Conservation (phyloP, 2,113 vertebrate genomes). For the Speoplatyrhinus poulsoni region DNA sequence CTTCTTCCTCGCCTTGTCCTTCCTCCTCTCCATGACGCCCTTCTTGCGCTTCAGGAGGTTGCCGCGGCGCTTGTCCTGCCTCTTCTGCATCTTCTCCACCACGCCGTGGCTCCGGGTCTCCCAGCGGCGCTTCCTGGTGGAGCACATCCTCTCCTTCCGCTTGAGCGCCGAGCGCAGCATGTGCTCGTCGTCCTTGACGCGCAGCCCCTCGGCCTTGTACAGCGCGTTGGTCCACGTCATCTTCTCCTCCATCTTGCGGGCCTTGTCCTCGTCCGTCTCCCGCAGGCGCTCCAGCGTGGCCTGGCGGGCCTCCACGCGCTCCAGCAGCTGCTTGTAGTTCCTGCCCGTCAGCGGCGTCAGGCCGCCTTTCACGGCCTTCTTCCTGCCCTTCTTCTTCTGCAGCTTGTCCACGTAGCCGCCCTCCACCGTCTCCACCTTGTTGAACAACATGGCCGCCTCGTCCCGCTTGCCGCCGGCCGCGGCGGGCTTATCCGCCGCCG, state of each 20-base stretch:
- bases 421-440: conserved; percentile 80
- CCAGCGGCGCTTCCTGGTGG: conserved; percentile 80
- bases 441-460: conserved; percentile 80
- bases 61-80: conserved; percentile 85
- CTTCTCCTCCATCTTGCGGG: conserved; percentile 81
- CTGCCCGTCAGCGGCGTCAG: conserved; percentile 87
- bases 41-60: conserved; percentile 84
- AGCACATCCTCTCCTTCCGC: conserved; percentile 84
- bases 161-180: conserved; percentile 84
- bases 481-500: conserved; percentile 9
- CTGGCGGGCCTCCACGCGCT: conserved; percentile 82
- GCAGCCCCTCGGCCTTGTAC: conserved; percentile 90
- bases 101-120: conserved; percentile 74
- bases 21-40: conserved; percentile 79
- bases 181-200: conserved; percentile 85
- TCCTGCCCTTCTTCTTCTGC: conserved; percentile 80
- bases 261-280: conserved; percentile 80
- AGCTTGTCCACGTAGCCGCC: conserved; percentile 68
- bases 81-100: conserved; percentile 85
- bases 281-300: conserved; percentile 82
- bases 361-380: conserved; percentile 81
- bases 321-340: conserved; percentile 93
- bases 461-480: conserved; percentile 47
- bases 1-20: conserved; percentile 83
- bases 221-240: conserved; percentile 90